These are phyloP conservation scores for Halocynthia roretzi DNA, from an alignment of 23 tunicate genomes.

Conservation along the genomic window DNA sequence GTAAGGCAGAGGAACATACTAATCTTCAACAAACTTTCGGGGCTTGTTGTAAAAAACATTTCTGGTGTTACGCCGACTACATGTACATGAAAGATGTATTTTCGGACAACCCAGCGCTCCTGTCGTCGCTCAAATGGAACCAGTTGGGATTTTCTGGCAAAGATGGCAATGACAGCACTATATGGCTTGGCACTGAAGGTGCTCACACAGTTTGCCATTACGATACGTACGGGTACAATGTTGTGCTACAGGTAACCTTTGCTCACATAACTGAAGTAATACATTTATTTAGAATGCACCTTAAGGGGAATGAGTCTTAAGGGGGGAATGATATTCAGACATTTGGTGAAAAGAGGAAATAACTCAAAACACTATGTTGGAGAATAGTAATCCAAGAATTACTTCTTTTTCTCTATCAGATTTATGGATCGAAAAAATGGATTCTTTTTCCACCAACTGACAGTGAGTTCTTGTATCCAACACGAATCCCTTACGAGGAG, in stretches of 20 bases:
- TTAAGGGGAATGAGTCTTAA: too few relatives aligned
- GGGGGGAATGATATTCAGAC: too few relatives aligned
- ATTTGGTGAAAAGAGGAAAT: too few relatives aligned
- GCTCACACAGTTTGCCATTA: constrained; percentile 87
- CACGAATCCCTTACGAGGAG: constrained; percentile 88
- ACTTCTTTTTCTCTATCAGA: constrained; percentile 11
- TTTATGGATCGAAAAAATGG: constrained; percentile 80
- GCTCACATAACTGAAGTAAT: too few relatives aligned
- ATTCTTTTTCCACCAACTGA: constrained; percentile 70
- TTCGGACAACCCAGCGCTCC: constrained; percentile 3
- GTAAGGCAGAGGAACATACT: not conserved
- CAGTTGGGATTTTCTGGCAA: constrained; percentile 18
- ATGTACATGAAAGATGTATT: constrained; percentile 64
- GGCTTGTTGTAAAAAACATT: constrained; percentile 12
- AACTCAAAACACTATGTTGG: too few relatives aligned
- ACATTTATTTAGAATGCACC: too few relatives aligned
- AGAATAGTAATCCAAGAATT: too few relatives aligned
- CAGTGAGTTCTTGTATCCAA: constrained; percentile 52
- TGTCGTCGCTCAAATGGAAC: constrained; percentile 3
- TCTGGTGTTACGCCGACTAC: constrained; percentile 91
- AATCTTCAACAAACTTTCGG: constrained; percentile 6
- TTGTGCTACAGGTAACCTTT: constrained; percentile 77
- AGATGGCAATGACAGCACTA: constrained; percentile 71
- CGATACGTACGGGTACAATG: constrained; percentile 83
- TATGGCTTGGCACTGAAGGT: constrained; percentile 76